Conservation (phyloP, 2,113 vertebrate genomes). For the Osmerus mordax region DNA sequence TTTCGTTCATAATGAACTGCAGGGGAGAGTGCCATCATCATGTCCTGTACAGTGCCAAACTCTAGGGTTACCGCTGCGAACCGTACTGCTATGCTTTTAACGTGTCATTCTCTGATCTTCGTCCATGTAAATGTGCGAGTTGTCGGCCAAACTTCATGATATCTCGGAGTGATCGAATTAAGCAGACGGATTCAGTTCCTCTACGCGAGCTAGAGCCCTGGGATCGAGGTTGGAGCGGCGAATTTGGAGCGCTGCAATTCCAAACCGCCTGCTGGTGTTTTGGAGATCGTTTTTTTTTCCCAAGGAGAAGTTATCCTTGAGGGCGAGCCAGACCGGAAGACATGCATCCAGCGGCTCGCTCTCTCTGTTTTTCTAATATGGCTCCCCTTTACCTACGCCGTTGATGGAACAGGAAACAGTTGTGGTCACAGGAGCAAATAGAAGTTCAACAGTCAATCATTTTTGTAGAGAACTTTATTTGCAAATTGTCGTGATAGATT, state of each 20-base stretch:
- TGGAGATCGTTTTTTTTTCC: neutral
- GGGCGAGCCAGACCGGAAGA: conserved; percentile 34
- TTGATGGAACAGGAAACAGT: conserved; percentile 54
- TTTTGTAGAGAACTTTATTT: conserved; percentile 20
- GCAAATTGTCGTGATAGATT: conserved; percentile 27
- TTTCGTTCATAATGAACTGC: no score
- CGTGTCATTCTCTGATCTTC: neutral
- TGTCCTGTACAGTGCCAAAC: no score
- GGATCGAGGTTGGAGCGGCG: conserved; percentile 19
- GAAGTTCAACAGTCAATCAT: conserved; percentile 33
- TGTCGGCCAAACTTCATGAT: conserved; percentile 2
- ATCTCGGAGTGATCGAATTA: conserved; percentile 13
- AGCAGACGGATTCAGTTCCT: neutral
- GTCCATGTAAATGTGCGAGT: neutral
- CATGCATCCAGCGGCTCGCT: conserved; percentile 21
- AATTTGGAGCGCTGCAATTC: conserved; percentile 26
- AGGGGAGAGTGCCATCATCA: no score
- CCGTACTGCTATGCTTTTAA: neutral
- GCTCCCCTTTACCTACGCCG: conserved; percentile 20
- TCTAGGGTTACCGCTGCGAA: no score
- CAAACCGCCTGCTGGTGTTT: conserved; percentile 10
- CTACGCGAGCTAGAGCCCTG: conserved; percentile 26
- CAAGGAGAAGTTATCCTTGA: neutral
- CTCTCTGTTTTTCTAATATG: conserved; percentile 55
- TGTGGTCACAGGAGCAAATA: conserved; percentile 44